These are phyloP conservation scores for Fulica atra DNA, from an alignment of 2,113 vertebrate genomes.

Conservation along the genomic window DNA sequence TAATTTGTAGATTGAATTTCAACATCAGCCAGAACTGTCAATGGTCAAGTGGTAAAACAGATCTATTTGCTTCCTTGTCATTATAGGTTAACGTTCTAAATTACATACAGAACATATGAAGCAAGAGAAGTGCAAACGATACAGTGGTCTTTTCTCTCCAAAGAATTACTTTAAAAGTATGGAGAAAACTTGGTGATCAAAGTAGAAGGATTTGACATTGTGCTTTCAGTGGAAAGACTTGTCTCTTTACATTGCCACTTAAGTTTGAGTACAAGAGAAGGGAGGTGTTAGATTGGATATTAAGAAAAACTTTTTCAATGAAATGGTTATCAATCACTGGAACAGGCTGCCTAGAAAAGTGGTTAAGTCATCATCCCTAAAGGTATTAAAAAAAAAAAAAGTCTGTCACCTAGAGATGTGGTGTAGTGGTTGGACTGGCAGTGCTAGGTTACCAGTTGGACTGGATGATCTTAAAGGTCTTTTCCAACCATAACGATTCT, in stretches of 20 bases:
- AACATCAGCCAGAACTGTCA: background rate
- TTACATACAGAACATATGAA: background rate
- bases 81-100: background rate
- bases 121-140: background rate
- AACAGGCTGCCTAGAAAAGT: no score
- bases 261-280: background rate
- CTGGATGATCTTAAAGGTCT: no score
- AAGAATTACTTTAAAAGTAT: background rate
- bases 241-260: background rate
- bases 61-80: background rate
- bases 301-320: no score
- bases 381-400: no score
- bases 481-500: no score
- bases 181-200: background rate
- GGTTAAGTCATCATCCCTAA: no score
- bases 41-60: background rate
- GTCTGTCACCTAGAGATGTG: no score
- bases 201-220: background rate
- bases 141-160: background rate
- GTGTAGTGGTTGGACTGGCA: no score
- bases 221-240: background rate
- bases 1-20: conserved; percentile 34
- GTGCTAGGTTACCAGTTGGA: no score
- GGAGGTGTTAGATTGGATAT: no score
- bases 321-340: no score